Conservation (phyloP, 2,797 vertebrate species). For the Sciurus carolinensis region DNA sequence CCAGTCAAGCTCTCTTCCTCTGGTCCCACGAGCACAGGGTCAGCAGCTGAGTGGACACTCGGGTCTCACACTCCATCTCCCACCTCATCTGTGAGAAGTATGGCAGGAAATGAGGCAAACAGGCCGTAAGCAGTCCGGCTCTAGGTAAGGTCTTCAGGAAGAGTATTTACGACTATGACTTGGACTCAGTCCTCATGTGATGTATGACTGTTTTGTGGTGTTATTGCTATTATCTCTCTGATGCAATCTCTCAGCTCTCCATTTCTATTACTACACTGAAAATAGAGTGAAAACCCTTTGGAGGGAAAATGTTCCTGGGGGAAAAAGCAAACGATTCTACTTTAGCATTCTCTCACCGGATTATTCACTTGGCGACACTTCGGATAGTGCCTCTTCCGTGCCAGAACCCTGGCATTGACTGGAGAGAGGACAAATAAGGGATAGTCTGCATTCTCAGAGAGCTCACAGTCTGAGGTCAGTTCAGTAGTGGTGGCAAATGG, state of each 20-base stretch:
- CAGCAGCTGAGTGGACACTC: not conserved
- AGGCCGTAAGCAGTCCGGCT: not conserved
- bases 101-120: not conserved
- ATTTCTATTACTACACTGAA: conserved; percentile 36
- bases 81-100: not conserved
- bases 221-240: not conserved
- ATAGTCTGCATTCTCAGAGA: not conserved
- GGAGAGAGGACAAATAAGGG: conserved; percentile 63
- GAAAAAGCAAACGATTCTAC: not conserved
- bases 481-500: not conserved
- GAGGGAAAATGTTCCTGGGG: conserved; percentile 33
- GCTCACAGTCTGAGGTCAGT: not conserved
- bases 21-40: not conserved
- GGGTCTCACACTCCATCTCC: not conserved
- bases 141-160: not conserved
- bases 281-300: conserved; percentile 60
- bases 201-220: conserved; percentile 14
- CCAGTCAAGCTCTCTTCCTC: not conserved
- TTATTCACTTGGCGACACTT: conserved; percentile 59
- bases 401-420: conserved; percentile 31
- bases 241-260: not conserved
- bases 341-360: conserved; percentile 18
- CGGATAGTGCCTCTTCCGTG: not conserved
- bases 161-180: not conserved
- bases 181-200: not conserved